phyloP scores from a whole-genome alignment of 2,113 vertebrate species.

The Scomber colias region DNA sequence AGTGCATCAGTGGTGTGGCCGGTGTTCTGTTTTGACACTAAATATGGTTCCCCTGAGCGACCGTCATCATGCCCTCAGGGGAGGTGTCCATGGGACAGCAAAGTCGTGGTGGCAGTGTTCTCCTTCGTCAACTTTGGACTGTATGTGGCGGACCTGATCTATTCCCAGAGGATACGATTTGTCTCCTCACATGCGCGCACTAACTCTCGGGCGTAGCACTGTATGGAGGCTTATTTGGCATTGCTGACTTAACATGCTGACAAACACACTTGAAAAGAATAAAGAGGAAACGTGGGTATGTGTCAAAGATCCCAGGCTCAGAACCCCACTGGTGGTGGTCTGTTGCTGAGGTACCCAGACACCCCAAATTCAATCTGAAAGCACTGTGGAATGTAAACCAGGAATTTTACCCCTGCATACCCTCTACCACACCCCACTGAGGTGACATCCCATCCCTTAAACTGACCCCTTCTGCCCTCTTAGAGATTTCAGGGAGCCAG shows the following conservation, averaged over 20 bases:
- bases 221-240: neutral
- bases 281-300: neutral
- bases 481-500: constrained; percentile 27
- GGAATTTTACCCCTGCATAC: constrained; percentile 21
- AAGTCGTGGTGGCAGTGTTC: constrained; percentile 91
- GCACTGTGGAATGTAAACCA: constrained; percentile 48
- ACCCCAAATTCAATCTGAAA: constrained; percentile 9
- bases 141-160: constrained; percentile 88
- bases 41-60: constrained; percentile 88
- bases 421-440: constrained; percentile 31
- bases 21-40: constrained; percentile 92
- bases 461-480: constrained; percentile 27
- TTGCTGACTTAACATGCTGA: constrained; percentile 9
- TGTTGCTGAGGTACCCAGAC: constrained; percentile 10
- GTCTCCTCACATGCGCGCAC: constrained; percentile 63
- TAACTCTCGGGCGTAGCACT: constrained; percentile 55
- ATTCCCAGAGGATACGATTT: constrained; percentile 89
- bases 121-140: constrained; percentile 92
- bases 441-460: constrained; percentile 40
- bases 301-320: neutral
- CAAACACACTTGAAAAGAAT: neutral
- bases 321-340: neutral
- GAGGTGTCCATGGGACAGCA: constrained; percentile 93
- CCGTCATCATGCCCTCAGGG: constrained; percentile 86
- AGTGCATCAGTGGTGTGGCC: constrained; percentile 93